phyloP scores from a whole-genome alignment of 2,113 vertebrate genomes.

The Regulus satrapa region DNA sequence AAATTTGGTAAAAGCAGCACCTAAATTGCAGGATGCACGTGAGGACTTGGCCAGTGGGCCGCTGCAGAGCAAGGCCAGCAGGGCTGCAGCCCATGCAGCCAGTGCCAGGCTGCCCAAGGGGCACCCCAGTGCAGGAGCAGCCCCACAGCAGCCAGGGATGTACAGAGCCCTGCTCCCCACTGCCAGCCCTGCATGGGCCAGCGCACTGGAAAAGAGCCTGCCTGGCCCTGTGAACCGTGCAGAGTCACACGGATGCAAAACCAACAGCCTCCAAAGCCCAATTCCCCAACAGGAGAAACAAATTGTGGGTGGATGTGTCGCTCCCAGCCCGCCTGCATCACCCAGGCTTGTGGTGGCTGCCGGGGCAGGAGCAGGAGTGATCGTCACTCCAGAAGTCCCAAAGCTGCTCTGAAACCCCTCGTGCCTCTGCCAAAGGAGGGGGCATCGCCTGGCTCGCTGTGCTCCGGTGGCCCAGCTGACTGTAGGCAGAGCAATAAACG shows the following conservation, averaged over 20 bases:
- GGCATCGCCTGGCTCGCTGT: neutral
- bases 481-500: conserved; percentile 21
- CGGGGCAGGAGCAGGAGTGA: neutral
- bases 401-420: neutral
- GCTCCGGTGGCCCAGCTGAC: neutral
- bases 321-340: fast-evolving
- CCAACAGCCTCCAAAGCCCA: neutral
- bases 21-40: neutral
- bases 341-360: neutral
- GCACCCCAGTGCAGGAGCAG: neutral
- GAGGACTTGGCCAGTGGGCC: neutral
- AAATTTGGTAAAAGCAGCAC: neutral
- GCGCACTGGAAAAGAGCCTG: fast-evolving
- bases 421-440: neutral
- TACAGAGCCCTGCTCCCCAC: fast-evolving
- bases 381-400: neutral
- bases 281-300: neutral
- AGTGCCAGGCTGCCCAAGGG: neutral
- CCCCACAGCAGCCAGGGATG: neutral
- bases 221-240: neutral
- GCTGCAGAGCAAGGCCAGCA: neutral
- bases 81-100: fast-evolving
- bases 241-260: neutral
- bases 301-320: neutral
- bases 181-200: neutral